phyloP scores from a whole-genome alignment of 2,888 invertebrate genomes.

The Drosophila ochracea region DNA sequence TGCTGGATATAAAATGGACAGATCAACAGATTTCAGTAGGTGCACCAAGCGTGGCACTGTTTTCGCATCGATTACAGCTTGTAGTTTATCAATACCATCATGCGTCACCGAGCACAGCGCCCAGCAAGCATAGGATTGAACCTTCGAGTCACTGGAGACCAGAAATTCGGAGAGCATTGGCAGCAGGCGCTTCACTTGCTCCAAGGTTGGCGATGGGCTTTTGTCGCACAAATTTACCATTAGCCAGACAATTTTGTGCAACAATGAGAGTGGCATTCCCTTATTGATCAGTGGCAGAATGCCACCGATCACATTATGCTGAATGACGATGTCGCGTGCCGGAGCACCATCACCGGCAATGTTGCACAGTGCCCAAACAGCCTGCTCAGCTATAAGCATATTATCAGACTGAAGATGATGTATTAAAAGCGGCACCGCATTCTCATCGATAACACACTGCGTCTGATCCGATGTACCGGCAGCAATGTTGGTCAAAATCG shows the following conservation, averaged over 20 bases:
- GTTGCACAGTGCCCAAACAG: conserved; percentile 99
- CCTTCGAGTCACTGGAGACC: conserved; percentile 90
- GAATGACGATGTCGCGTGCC: conserved; percentile 93
- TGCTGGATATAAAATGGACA: conserved; percentile 92
- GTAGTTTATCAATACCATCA: conserved; percentile 95
- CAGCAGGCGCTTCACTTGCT: conserved; percentile 90
- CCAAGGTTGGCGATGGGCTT: conserved; percentile 94
- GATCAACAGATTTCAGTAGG: conserved; percentile 87
- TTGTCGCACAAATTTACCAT: conserved; percentile 98
- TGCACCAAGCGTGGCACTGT: conserved; percentile 86
- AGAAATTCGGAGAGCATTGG: conserved; percentile 92
- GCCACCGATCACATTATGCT: conserved; percentile 89
- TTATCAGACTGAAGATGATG: conserved; percentile 89
- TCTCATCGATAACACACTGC: conserved; percentile 91
- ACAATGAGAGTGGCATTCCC: conserved; percentile 88
- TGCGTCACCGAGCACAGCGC: conserved; percentile 97
- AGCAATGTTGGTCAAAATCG: conserved; percentile 99
- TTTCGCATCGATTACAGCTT: conserved; percentile 90
- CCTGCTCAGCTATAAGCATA: conserved; percentile 93
- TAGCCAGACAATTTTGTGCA: conserved; percentile 96
- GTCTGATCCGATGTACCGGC: conserved; percentile 97
- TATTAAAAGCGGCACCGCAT: conserved; percentile 93
- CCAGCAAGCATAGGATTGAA: conserved; percentile 97
- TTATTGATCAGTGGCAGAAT: conserved; percentile 89
- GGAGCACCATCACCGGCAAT: conserved; percentile 95